Percentiles rank a stretch among this genome's conserved stretches.
phyloP scores from a whole-genome alignment of 2,888 invertebrate genomes.

The Azorinus chamasolen region DNA sequence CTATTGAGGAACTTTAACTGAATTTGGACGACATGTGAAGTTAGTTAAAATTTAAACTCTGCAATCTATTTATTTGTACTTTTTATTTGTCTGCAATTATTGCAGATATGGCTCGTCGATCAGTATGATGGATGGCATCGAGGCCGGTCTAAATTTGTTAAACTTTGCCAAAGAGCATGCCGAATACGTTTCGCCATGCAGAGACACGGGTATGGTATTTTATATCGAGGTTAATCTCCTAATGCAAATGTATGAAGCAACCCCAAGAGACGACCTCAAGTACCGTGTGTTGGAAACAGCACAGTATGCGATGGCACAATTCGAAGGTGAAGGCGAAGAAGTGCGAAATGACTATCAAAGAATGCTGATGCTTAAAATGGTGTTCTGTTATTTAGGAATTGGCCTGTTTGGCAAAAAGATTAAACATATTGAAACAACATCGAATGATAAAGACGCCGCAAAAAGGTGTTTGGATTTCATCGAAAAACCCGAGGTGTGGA shows the following conservation, averaged over 20 bases:
- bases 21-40: no score
- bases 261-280: slow-evolving; percentile 34
- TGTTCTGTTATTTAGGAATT: slow-evolving; percentile 58
- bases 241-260: slow-evolving; percentile 43
- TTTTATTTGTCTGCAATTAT: no score
- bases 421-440: slow-evolving; percentile 15
- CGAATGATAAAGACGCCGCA: slow-evolving; percentile 29
- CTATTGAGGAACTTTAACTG: no score
- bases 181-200: slow-evolving; percentile 48
- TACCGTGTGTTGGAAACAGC: slow-evolving; percentile 39
- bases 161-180: slow-evolving; percentile 52
- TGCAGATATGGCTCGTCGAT: slow-evolving; percentile 35
- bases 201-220: slow-evolving; percentile 59
- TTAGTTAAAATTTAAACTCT: no score
- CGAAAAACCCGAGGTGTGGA: slow-evolving; percentile 38
- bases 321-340: slow-evolving; percentile 48
- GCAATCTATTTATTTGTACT: no score
- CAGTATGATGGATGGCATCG: slow-evolving; percentile 32
- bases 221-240: slow-evolving; percentile 65
- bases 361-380: slow-evolving; percentile 59
- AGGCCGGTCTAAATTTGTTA: slow-evolving; percentile 34
- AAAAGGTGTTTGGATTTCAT: slow-evolving; percentile 42
- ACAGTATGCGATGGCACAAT: slow-evolving; percentile 56
- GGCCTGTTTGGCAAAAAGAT: slow-evolving; percentile 52
- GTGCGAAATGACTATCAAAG: slow-evolving; percentile 61